Base-by-base conservation (phyloP, 2,888 invertebrate species). In the Nephrotoma flavescens region DNA sequence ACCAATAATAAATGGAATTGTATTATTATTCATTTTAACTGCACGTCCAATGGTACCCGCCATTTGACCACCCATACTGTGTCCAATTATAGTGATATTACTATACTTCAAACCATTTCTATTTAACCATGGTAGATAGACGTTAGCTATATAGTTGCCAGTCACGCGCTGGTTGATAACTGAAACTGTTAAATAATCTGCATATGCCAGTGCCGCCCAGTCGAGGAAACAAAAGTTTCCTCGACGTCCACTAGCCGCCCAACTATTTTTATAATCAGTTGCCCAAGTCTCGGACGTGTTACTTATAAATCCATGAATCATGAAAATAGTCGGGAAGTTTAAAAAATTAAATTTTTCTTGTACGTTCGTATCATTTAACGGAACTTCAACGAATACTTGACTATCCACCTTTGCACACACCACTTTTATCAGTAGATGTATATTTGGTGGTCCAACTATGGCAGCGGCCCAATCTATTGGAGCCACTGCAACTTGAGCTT, bases 21-120 rank as follows among this genome's bases (percentile, higher is more conserved):
- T 9, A 6, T 4, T 0, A 0, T 5, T 2, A 6, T 15, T 9
- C 6, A 5, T 15, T 0, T 5, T 0, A 6, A 15, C 5, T 6
- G 15, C 12, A 15, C 6, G 4, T 19, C 52, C 52, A 52, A 52
- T 52, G 1, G 6, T 1, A 15, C 52, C 52, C n/a, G 1, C 1
- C 2, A 52, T 52, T 52, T 52, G 52, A 4, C 15, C 52, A 15
- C 52, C 52, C 52, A 52, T 52, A 7, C 52, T 52, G 6, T 52
- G 52, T 4, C 52, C 52, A 5, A 52, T 0, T 7, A 52, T 6
- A 15, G 19, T 52, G 6, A 52, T 15, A 15, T 52, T 7, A 52
- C 6, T 15, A 15, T 52, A 52, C 6, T 6, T 52, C 15, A 52
- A 52, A 1, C 52, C 52, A 15, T 52, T 5, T 6, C 6, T 15